These are phyloP conservation scores for Lontra canadensis DNA, from an alignment of 2,113 vertebrate genomes.

Conservation along the genomic window DNA sequence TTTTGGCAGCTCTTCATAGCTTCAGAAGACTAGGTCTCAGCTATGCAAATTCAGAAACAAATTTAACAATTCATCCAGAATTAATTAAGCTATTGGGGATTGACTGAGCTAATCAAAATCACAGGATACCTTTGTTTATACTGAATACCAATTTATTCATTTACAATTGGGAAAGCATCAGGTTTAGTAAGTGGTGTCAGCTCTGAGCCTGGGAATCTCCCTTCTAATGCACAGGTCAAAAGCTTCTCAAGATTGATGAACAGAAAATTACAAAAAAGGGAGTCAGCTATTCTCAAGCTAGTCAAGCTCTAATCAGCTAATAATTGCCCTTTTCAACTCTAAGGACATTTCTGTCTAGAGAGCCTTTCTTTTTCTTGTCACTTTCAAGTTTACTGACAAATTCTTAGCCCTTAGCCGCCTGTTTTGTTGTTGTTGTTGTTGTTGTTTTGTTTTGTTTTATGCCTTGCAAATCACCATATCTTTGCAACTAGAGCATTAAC, in stretches of 20 bases:
- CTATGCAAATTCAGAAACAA: conserved; percentile 57
- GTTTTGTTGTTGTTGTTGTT: neutral
- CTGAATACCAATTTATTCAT: conserved; percentile 11
- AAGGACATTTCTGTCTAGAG: conserved; percentile 44
- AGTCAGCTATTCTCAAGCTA: neutral
- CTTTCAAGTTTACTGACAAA: conserved; percentile 59
- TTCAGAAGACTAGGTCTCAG: neutral
- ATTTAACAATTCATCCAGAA: conserved; percentile 59
- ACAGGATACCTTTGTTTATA: conserved; percentile 44
- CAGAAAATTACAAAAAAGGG: conserved; percentile 45
- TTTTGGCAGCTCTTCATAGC: neutral
- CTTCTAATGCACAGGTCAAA: conserved; percentile 37
- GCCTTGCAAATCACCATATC: neutral
- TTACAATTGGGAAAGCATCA: neutral
- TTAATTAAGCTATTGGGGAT: conserved; percentile 59
- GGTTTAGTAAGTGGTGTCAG: neutral
- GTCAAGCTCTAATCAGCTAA: conserved; percentile 52
- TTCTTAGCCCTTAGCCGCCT: neutral
- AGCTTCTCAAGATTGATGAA: conserved; percentile 39
- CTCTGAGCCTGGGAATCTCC: conserved; percentile 50
- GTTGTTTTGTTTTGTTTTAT: neutral
- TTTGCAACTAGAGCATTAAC: neutral
- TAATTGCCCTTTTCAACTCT: conserved; percentile 59
- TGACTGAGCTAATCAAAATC: conserved; percentile 44
- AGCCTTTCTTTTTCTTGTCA: conserved; percentile 54